Evolutionary conservation across 2,797 vertebrate genomes (phyloP).

Genomic region (Lithobates sylvaticus): DNA sequence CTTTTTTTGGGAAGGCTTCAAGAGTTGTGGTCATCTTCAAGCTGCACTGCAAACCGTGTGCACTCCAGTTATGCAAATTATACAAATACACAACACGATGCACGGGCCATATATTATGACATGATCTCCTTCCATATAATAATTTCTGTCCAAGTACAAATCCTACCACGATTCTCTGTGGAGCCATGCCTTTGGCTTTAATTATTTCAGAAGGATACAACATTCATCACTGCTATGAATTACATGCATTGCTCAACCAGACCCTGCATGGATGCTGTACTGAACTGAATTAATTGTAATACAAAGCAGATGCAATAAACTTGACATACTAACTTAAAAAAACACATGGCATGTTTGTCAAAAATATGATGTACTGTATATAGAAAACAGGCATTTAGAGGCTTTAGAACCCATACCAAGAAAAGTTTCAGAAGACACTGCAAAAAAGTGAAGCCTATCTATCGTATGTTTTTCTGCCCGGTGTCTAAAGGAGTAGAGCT

Average conservation of each 20-base stretch:
- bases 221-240: conserved; percentile 24
- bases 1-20: no score
- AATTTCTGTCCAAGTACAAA: neutral
- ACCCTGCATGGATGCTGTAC: conserved; percentile 16
- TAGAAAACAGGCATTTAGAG: neutral
- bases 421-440: no score
- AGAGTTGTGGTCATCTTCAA: no score
- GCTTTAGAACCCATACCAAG: no score
- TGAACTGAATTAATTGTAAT: neutral
- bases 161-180: neutral
- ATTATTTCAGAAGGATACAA: conserved; percentile 31
- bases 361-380: conserved; percentile 3
- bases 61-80: no score
- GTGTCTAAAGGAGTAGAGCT: no score
- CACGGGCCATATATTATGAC: no score
- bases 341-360: neutral
- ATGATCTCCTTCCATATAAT: no score
- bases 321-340: neutral
- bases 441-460: no score
- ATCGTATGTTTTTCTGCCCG: no score
- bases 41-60: no score
- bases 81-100: no score
- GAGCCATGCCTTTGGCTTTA: neutral
- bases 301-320: conserved; percentile 35
- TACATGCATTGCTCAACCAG: conserved; percentile 31